Conservation (phyloP, 2,113 vertebrate genomes). For the Nematolebias whitei region DNA sequence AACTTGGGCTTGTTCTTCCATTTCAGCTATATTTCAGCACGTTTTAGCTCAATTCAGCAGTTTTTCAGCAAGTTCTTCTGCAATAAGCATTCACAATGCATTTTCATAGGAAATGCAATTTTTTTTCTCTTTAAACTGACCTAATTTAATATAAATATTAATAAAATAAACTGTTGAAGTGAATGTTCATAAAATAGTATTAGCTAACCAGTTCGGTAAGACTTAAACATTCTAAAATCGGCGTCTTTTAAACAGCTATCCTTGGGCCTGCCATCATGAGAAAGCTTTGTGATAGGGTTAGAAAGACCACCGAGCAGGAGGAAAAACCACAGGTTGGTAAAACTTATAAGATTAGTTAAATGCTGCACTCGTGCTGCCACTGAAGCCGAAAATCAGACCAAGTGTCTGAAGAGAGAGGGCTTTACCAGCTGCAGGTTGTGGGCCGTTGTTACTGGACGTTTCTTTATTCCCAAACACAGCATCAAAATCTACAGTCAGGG, state of each 20-base stretch:
- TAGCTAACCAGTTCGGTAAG: too few relatives aligned
- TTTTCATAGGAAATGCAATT: too few relatives aligned
- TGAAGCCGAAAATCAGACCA: constrained; percentile 42
- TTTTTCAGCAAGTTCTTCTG: too few relatives aligned
- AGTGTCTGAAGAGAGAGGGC: constrained; percentile 37
- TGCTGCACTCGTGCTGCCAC: constrained; percentile 23
- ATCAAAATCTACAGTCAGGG: constrained; percentile 91
- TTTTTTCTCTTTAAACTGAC: too few relatives aligned
- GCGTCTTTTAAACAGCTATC: background rate
- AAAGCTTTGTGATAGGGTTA: background rate
- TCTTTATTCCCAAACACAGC: constrained; percentile 89
- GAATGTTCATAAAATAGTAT: too few relatives aligned
- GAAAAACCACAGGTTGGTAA: constrained; percentile 12
- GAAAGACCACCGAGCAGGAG: constrained; percentile 22
- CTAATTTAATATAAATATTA: too few relatives aligned
- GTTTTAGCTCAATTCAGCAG: too few relatives aligned
- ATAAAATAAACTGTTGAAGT: too few relatives aligned
- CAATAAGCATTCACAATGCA: too few relatives aligned
- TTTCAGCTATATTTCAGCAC: too few relatives aligned
- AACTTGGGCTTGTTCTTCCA: too few relatives aligned
- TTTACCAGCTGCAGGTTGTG: constrained; percentile 83
- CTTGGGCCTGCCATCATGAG: background rate
- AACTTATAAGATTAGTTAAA: constrained; percentile 51
- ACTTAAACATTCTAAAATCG: too few relatives aligned
- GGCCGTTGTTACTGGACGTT: constrained; percentile 74